Conservation (phyloP, 1,140 invertebrate species). For the Trichonephila inaurata region DNA sequence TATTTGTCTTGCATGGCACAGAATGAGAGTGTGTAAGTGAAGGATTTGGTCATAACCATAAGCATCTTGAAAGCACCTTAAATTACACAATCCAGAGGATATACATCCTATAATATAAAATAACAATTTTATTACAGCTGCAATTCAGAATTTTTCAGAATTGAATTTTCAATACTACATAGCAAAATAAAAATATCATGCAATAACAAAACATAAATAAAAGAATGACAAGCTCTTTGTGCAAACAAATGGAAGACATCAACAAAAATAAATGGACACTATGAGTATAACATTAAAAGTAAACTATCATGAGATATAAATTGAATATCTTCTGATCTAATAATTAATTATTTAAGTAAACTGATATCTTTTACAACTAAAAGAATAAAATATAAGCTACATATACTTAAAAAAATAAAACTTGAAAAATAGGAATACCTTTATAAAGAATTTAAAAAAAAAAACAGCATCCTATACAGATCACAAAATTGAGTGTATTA, state of each 20-base stretch:
- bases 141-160: slow-evolving; percentile 32
- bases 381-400: slow-evolving; percentile 67
- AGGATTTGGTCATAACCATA: slow-evolving; percentile 71
- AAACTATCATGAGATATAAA: slow-evolving; percentile 71
- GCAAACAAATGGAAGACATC: slow-evolving; percentile 73
- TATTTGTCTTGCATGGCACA: slow-evolving; percentile 24
- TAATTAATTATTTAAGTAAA: slow-evolving; percentile 46
- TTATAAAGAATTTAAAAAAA: slow-evolving; percentile 57
- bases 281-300: slow-evolving; percentile 58
- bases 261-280: slow-evolving; percentile 70
- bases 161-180: slow-evolving; percentile 41
- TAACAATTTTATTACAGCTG: slow-evolving; percentile 34
- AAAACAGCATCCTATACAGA: slow-evolving; percentile 57
- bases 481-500: slow-evolving; percentile 71
- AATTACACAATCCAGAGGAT: slow-evolving; percentile 60
- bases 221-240: slow-evolving; percentile 73
- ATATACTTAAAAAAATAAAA: slow-evolving; percentile 74
- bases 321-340: slow-evolving; percentile 53
- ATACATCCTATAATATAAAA: slow-evolving; percentile 53
- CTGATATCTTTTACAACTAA: slow-evolving; percentile 56
- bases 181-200: slow-evolving; percentile 69
- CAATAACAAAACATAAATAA: slow-evolving; percentile 75
- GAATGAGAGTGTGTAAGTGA: slow-evolving; percentile 30
- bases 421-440: slow-evolving; percentile 76
- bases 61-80: slow-evolving; percentile 75